These are phyloP conservation scores for Euplexia lucipara DNA, from an alignment of 2,888 invertebrate species.

Conservation along the genomic window DNA sequence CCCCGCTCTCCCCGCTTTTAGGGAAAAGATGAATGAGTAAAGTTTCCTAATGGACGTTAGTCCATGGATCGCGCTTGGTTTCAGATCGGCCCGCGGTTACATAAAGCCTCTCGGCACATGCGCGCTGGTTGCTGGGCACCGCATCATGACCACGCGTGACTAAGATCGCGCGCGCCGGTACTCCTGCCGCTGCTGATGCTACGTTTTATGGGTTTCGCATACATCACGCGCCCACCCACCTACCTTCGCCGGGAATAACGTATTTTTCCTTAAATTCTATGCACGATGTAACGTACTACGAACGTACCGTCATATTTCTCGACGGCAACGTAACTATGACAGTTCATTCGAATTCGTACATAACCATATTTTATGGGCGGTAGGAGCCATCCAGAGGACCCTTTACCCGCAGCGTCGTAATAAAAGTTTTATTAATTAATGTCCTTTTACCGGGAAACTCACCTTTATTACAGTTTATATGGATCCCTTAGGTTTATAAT, in stretches of 20 bases:
- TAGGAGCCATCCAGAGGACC: conserved; percentile 9
- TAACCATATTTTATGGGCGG: conserved; percentile 51
- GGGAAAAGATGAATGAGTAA: conserved; percentile 90
- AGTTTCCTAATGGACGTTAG: conserved; percentile 88
- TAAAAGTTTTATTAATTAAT: conserved; percentile 50
- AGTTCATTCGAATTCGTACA: conserved; percentile 45
- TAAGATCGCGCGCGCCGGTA: conserved; percentile 70
- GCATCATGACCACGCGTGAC: conserved; percentile 56
- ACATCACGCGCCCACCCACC: conserved; percentile 35
- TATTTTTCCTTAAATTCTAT: conserved; percentile 15
- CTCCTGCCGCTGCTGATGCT: conserved; percentile 9
- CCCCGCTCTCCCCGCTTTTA: conserved; percentile 85
- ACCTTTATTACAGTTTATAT: conserved; percentile 38
- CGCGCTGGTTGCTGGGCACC: conserved; percentile 66
- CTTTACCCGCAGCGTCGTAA: conserved; percentile 28
- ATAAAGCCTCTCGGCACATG: conserved; percentile 83
- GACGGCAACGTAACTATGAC: conserved; percentile 38
- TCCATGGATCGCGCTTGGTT: conserved; percentile 84
- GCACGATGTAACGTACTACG: conserved; percentile 32
- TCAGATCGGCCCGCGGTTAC: conserved; percentile 82
- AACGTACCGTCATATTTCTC: conserved; percentile 47
- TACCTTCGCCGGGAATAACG: conserved; percentile 16
- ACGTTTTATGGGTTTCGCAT: conserved; percentile 34
- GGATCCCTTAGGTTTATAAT: conserved; percentile 39
- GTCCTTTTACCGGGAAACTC: conserved; percentile 11